phyloP scores from a whole-genome alignment of 2,113 vertebrate species.

The Serilophus lunatus region DNA sequence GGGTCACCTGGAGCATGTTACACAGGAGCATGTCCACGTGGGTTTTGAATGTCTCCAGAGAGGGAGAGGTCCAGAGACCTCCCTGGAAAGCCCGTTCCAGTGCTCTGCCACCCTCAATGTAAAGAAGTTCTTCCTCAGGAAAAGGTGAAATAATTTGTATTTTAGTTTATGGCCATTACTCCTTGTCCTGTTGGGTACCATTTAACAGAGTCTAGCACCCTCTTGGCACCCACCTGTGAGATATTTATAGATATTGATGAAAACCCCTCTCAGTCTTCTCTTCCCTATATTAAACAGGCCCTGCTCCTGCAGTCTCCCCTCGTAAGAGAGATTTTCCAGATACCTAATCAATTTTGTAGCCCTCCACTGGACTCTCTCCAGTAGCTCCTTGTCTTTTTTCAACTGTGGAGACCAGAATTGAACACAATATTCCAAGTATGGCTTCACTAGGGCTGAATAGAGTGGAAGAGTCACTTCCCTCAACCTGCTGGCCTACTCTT shows the following conservation, averaged over 20 bases:
- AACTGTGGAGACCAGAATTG: neutral
- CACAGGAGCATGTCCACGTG: neutral
- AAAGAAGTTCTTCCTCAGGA: neutral
- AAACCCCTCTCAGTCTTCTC: neutral
- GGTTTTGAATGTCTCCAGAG: neutral
- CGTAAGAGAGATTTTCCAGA: neutral
- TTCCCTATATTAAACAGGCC: neutral
- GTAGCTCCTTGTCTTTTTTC: neutral
- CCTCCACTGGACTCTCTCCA: neutral
- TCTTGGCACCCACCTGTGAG: neutral
- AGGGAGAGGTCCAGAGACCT: neutral
- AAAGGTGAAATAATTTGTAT: neutral
- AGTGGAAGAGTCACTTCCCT: neutral
- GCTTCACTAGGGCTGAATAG: neutral
- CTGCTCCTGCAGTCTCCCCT: neutral
- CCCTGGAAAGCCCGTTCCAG: neutral
- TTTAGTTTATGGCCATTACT: neutral
- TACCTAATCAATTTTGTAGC: neutral
- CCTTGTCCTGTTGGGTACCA: neutral
- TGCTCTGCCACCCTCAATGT: neutral
- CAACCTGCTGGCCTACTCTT: accelerated
- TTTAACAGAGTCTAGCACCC: neutral
- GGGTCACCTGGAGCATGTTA: neutral
- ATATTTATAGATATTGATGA: neutral
- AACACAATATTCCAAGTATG: neutral